Evolutionary conservation across 2,113 vertebrate genomes (phyloP), one percentile per base, ranked within the genome.

Genomic region (Polypterus bichir): DNA sequence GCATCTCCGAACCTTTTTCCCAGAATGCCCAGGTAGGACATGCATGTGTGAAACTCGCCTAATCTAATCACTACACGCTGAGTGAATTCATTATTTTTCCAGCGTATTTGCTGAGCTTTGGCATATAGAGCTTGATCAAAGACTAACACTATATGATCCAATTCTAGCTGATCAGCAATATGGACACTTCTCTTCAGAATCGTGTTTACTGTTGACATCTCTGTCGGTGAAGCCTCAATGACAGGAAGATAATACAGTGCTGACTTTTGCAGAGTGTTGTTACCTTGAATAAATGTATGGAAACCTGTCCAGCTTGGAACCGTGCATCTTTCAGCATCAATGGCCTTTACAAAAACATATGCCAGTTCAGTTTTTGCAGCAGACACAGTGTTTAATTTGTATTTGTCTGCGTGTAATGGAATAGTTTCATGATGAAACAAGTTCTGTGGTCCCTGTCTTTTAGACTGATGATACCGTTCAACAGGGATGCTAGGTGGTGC

Each of bases 191-290:
- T 5, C 5, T 3, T 58, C 6, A 58, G 5, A 3, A 58, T 3
- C 5, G 57, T 58, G 6, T 58, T 58, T 3, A 58, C 57, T 7
- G 57, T 58, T 5, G 57, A 5, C 57, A 58, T 58, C 57, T 58
- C 57, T 5, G 57, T 58, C 5, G 57, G 57, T 46, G 52, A 56
- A 9, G 52, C 64, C 44, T 61, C 64, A 66, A 57, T 62, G 47
- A 66, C 65, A 53, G 60, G 60, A 68, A 68, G 61, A 54, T 64
- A 68, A 65, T 55, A 45, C 44, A 65, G 11, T 48, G 59, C 49
- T 55, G 58, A 65, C 44, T 60, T 59, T 65, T 9, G 64, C 57
- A 60, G n/a, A n/a, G n/a, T n/a, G n/a, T n/a, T n/a, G n/a, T n/a
- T n/a, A n/a, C n/a, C n/a, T n/a, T n/a, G n/a, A n/a, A n/a, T n/a